Evolutionary conservation across 2,888 invertebrate species (phyloP).

Genomic region (Petrolisthes manimaculis): DNA sequence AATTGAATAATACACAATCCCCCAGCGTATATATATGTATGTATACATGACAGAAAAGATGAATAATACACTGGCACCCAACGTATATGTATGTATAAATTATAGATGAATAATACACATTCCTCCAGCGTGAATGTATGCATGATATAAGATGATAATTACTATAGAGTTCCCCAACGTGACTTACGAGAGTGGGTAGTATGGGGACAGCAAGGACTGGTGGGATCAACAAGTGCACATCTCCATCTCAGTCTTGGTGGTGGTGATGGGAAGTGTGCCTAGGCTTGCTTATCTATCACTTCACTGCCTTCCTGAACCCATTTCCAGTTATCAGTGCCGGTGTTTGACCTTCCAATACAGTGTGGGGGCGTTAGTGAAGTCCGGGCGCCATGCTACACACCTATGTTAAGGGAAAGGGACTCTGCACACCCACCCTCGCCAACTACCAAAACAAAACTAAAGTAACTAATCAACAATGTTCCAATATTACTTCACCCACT

Average conservation of each 20-base stretch:
- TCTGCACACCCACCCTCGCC: conserved; percentile 35
- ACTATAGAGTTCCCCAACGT: neutral
- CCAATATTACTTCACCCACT: conserved; percentile 23
- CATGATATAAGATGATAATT: neutral
- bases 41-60: too few relatives aligned
- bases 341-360: neutral
- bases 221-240: conserved; percentile 38
- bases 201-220: conserved; percentile 13
- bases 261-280: neutral
- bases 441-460: conserved; percentile 38
- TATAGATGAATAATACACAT: too few relatives aligned
- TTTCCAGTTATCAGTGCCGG: conserved; percentile 4
- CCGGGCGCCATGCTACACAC: conserved; percentile 31
- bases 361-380: conserved; percentile 6
- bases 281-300: neutral
- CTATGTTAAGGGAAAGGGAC: conserved; percentile 13
- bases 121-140: too few relatives aligned
- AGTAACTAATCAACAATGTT: conserved; percentile 50
- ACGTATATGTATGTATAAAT: too few relatives aligned
- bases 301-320: conserved; percentile 14
- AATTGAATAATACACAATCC: too few relatives aligned
- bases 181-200: conserved; percentile 6
- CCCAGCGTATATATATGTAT: too few relatives aligned
- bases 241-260: neutral
- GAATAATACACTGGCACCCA: too few relatives aligned